These are phyloP conservation scores for Drosophila infuscata DNA, from an alignment of 2,888 invertebrate genomes.

Conservation along the genomic window DNA sequence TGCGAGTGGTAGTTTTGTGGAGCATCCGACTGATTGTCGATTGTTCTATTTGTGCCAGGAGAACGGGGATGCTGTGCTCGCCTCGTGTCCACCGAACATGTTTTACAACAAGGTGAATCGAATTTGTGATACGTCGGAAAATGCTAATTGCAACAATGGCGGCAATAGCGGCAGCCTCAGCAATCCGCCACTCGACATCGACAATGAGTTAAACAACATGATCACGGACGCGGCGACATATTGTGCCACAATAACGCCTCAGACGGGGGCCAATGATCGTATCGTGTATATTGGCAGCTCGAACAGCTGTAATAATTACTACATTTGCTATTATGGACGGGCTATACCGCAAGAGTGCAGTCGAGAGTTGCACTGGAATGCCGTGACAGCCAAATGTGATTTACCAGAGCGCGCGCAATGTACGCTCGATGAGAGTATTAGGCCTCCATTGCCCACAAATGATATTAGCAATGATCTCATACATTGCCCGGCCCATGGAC, in stretches of 20 bases:
- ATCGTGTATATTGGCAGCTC: constrained; percentile 80
- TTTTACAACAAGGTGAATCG: constrained; percentile 81
- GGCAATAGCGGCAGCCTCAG: constrained; percentile 5
- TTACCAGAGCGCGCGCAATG: constrained; percentile 80
- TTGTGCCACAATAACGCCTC: constrained; percentile 56
- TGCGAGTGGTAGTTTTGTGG: constrained; percentile 76
- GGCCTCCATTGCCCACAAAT: constrained; percentile 4
- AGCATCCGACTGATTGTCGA: constrained; percentile 77
- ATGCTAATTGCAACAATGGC: constrained; percentile 66
- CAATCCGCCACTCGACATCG: constrained; percentile 6
- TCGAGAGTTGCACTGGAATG: constrained; percentile 82
- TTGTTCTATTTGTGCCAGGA: constrained; percentile 81
- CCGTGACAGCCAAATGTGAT: constrained; percentile 81
- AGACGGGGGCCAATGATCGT: constrained; percentile 54
- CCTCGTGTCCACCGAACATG: constrained; percentile 83
- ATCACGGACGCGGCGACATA: constrained; percentile 63
- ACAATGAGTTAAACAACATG: constrained; percentile 44
- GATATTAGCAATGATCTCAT: constrained; percentile 51
- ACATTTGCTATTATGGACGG: constrained; percentile 83
- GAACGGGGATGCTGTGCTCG: constrained; percentile 73
- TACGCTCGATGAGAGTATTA: constrained; percentile 31
- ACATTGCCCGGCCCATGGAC: constrained; percentile 78
- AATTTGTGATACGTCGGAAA: constrained; percentile 80
- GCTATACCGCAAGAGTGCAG: constrained; percentile 82
- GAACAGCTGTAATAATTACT: constrained; percentile 79